Evolutionary conservation across 2,797 vertebrate genomes (phyloP), one percentile per base, ranked within the genome.

Genomic region (Lepus oiostolus): DNA sequence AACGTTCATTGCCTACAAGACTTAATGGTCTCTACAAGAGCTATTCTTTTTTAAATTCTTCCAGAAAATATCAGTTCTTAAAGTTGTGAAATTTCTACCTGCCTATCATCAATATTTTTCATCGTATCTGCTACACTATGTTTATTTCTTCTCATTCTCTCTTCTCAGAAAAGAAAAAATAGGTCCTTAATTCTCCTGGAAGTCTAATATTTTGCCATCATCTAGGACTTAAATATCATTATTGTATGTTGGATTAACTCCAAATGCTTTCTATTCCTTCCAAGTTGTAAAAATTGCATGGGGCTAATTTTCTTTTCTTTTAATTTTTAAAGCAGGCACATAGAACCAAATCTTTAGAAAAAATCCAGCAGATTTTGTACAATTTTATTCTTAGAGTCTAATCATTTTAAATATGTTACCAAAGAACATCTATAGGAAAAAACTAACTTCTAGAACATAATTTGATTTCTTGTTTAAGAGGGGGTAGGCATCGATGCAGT

Each of bases 391-490:
- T 82, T 67, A 77, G 38, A n/a, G 21, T 95, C 14, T 77, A 86
- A 95, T 42, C 5, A 91, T 91, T 93, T 92, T 68, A 93, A 94
- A 74, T 74, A n/a, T 70, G 30, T 81, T 80, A 90, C 21, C 35
- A 70, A 80, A 21, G 63, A 94, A 86, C 68, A 60, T 35, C 79
- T 82, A 80, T 58, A 93, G 13, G 7, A 71, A 89, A 68, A 94
- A 91, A 89, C 68, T 91, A 83, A 58, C 77, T 85, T 87, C 91
- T 88, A 96, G 26, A 87, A 76, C 5, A 75, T 54, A 95, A 82
- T 84, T 87, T 93, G 38, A 76, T 92, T 94, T 85, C 67, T 58
- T 75, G 76, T 77, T 94, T 68, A 81, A 68, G 26, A 92, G 19
- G 54, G 54, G 13, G 14, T 58, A 58, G 54, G 54, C 54, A 16